phyloP scores from a whole-genome alignment of 2,113 vertebrate species.

The Podilymbus podiceps region DNA sequence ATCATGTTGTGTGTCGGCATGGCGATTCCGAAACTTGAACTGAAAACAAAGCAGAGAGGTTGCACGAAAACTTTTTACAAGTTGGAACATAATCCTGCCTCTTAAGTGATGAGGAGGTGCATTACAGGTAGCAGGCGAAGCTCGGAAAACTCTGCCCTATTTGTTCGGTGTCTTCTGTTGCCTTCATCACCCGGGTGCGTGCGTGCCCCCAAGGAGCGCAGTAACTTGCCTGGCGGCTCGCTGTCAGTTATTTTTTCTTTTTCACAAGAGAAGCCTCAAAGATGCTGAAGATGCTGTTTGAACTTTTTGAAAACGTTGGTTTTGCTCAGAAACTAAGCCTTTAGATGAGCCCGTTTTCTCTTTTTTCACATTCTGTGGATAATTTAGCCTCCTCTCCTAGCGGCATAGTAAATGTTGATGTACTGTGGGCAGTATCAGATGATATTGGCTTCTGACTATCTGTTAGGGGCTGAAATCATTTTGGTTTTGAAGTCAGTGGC shows the following conservation, averaged over 20 bases:
- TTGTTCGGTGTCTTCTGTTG: not conserved
- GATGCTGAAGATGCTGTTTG: not conserved
- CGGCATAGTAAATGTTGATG: not conserved
- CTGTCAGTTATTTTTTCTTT: not conserved
- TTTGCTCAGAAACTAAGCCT: not conserved
- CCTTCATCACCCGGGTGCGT: not conserved
- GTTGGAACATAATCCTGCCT: not conserved
- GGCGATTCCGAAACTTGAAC: not conserved
- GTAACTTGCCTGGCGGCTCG: not conserved
- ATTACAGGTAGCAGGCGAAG: not conserved
- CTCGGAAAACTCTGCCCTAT: not conserved
- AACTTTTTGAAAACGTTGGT: not conserved
- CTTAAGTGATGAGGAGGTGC: not conserved
- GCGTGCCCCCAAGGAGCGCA: fast-evolving
- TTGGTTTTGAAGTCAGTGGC: not conserved
- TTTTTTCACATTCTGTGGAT: not conserved
- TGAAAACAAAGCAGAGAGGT: not conserved
- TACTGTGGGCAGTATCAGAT: not conserved
- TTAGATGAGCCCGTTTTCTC: not conserved
- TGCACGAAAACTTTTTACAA: not conserved
- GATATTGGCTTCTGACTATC: not conserved
- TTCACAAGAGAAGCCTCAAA: not conserved
- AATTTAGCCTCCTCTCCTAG: not conserved
- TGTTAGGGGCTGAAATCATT: not conserved
- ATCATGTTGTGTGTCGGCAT: not conserved